Percentiles rank a stretch among this genome's conserved stretches.
Evolutionary conservation across 2,888 invertebrate genomes (phyloP).

Genomic region (Brenthis hecate): DNA sequence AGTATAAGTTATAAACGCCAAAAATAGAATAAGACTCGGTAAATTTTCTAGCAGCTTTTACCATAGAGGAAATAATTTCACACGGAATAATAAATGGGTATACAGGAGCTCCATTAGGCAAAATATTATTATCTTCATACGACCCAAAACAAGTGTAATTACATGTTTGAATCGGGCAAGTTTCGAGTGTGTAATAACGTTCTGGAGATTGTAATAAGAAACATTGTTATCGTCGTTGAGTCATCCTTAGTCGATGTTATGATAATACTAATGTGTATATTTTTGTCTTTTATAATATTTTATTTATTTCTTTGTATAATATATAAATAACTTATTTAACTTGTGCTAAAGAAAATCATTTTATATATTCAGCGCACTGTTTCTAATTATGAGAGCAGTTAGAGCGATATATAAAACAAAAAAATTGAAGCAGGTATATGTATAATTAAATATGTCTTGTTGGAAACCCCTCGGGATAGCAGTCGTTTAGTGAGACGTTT

Average conservation of each 20-base stretch:
- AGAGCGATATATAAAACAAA: constrained; percentile 4
- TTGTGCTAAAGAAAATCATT: too few species aligned
- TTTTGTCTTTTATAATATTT: constrained; percentile 12
- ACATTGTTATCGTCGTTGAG: constrained; percentile 36
- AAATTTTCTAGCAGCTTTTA: constrained; percentile 29
- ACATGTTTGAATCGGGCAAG: constrained; percentile 42
- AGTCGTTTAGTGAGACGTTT: constrained; percentile 47
- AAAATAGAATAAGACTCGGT: constrained; percentile 7
- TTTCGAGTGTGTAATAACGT: constrained; percentile 41
- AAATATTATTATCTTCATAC: constrained; percentile 43
- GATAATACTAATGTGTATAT: constrained; percentile 15
- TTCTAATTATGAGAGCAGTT: constrained; percentile 5
- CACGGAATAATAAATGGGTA: constrained; percentile 37
- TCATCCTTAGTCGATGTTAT: constrained; percentile 31
- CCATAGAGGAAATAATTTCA: constrained; percentile 36
- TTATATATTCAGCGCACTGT: background rate
- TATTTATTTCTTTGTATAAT: background rate
- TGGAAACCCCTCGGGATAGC: constrained; percentile 34
- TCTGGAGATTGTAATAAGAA: constrained; percentile 39
- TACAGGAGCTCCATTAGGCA: constrained; percentile 42
- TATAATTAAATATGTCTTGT: constrained; percentile 35
- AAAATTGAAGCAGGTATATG: constrained; percentile 10
- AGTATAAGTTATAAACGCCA: background rate
- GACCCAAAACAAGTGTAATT: constrained; percentile 45
- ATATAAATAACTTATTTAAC: too few species aligned